These are phyloP conservation scores for Zaprionus vittiger DNA, from an alignment of 1,140 invertebrate species.

Conservation along the genomic window DNA sequence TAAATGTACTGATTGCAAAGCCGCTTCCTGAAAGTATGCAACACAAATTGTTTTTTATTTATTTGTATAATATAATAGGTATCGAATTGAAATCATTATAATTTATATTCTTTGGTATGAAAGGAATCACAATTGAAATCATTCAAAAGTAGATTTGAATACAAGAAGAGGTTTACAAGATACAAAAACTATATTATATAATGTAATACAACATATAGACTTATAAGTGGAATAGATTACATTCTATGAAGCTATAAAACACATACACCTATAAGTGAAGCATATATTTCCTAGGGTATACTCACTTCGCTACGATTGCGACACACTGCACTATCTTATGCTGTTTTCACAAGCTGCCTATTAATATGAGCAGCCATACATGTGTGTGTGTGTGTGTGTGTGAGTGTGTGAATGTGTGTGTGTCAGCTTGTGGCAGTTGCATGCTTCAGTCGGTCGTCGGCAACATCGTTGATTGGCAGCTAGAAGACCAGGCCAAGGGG, in stretches of 20 bases:
- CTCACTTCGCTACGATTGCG: not conserved
- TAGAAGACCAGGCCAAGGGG: constrained; percentile 49
- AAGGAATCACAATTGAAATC: too few relatives aligned
- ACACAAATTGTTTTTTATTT: too few relatives aligned
- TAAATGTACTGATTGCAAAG: too few relatives aligned
- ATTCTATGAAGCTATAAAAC: too few relatives aligned
- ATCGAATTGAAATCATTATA: not conserved
- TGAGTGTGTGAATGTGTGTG: constrained; percentile 14
- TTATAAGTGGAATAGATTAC: too few relatives aligned
- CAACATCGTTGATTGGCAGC: constrained; percentile 50
- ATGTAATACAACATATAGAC: too few relatives aligned
- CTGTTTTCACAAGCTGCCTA: constrained; percentile 27
- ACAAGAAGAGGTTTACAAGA: too few relatives aligned
- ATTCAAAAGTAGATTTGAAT: too few relatives aligned
- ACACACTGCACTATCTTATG: not conserved
- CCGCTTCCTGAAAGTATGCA: too few relatives aligned
- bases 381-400: constrained; percentile 15
- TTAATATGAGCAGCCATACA: constrained; percentile 27
- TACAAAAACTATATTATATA: too few relatives aligned
- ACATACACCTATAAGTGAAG: not conserved
- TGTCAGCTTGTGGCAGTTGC: constrained; percentile 28
- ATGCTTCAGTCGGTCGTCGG: constrained; percentile 24
- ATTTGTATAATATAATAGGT: not conserved
- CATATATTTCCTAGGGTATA: not conserved
- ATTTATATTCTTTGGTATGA: not conserved